Conservation (phyloP, 2,888 invertebrate genomes). For the Parasteatoda lunata region DNA sequence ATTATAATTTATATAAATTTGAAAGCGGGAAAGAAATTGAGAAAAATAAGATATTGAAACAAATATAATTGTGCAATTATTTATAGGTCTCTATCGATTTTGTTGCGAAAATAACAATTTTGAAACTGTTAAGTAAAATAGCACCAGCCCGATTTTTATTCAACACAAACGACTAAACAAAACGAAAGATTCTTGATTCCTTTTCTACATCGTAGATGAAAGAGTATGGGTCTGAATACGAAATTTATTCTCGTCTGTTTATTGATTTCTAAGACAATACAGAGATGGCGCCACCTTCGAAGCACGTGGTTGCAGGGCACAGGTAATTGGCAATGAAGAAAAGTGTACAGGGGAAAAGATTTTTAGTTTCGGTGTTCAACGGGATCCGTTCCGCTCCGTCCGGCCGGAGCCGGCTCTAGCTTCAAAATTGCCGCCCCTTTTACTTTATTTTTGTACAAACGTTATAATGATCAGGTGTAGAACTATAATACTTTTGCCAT, state of each 20-base stretch:
- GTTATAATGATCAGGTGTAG: constrained; percentile 33
- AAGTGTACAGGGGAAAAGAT: constrained; percentile 41
- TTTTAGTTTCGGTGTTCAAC: constrained; percentile 55
- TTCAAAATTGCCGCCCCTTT: constrained; percentile 15
- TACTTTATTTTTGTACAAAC: constrained; percentile 21
- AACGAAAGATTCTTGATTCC: no score
- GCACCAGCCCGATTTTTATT: no score
- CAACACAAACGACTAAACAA: no score
- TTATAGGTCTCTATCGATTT: no score
- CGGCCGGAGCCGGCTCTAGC: constrained; percentile 44
- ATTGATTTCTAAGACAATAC: not conserved
- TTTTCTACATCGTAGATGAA: no score
- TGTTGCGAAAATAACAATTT: no score
- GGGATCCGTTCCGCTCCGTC: constrained; percentile 26
- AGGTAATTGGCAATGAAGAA: constrained; percentile 48
- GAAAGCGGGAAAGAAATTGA: no score
- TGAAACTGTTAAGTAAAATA: no score
- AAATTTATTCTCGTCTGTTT: not conserved
- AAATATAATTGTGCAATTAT: no score
- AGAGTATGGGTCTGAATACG: not conserved
- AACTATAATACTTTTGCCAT: constrained; percentile 33
- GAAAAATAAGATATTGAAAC: no score
- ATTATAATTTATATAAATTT: no score
- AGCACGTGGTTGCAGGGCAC: constrained; percentile 33
- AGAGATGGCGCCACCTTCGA: constrained; percentile 55